Base-by-base conservation (phyloP, 2,888 invertebrate genomes). In the Sphaerophoria rueppellii region DNA sequence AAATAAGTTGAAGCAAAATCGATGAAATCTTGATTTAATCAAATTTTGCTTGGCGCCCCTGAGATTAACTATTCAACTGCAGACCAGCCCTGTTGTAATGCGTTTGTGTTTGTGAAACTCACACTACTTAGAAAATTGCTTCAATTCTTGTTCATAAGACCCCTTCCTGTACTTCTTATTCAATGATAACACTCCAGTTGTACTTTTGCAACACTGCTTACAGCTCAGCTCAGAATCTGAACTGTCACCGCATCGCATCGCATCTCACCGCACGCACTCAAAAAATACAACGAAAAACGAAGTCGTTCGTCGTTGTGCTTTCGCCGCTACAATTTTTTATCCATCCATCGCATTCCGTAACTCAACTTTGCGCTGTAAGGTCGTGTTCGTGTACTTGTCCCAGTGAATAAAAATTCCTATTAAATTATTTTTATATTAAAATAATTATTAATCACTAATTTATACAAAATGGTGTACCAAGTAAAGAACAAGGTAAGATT, bases 381-480 rank as follows among this genome's bases (percentile, higher is more conserved):
- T 72, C 52, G 86, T 58, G 57, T 60, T 32, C 37, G 61, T 55
- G 16, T 61, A 34, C n/a, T n/a, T n/a, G n/a, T 65, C 65, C 70
- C 75, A 60, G 75, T 75, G 55, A 52, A 52, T 60, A 57, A 55
- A 24, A 50, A 67, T 67, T 48, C 40, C 37, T 60, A 40, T 6
- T 11, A 34, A 58, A 65, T 65, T 57, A 34, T 37, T 79, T 69
- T 69, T 69, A 70, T 50, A 55, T 61, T 24, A 46, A 63, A 65
- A 67, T 24, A 73, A 50, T 72, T 48, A 73, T 57, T 35, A 63
- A 55, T 65, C 70, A 70, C 73, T 74, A 79, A 76, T 74, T 74
- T 82, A 87, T 70, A 63, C 67, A 90, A 89, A 89, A 91, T 91
- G 90, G 91, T 91, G 87, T 89, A 91, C 88, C 75, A 88, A 73